Conservation (phyloP, 1,140 invertebrate species). For the Lerema accius region DNA sequence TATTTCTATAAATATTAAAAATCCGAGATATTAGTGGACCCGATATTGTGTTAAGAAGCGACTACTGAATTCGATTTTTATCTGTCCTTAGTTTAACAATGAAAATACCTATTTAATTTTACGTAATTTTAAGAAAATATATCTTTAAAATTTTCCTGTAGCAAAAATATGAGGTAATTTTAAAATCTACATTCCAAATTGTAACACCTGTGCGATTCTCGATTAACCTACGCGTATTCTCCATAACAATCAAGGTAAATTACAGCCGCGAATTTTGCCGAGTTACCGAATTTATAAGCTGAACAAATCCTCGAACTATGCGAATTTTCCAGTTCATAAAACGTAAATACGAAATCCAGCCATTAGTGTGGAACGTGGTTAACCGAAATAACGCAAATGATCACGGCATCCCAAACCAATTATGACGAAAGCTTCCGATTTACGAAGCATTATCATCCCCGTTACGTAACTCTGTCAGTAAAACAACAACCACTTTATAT, state of each 20-base stretch:
- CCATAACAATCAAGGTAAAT: neutral
- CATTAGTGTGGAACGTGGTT: constrained; percentile 8
- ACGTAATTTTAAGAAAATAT: too few species aligned
- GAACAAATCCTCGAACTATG: neutral
- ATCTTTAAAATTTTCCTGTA: too few species aligned
- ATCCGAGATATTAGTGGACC: too few species aligned
- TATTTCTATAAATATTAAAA: too few species aligned
- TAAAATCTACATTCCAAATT: too few species aligned
- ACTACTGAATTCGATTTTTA: too few species aligned
- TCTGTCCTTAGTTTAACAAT: too few species aligned
- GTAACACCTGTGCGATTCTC: too few species aligned
- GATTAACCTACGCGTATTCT: too few species aligned
- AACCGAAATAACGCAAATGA: constrained; percentile 19
- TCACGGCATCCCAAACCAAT: constrained; percentile 24
- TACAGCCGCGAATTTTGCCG: neutral
- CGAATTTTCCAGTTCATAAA: constrained; percentile 12
- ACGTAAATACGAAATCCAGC: constrained; percentile 20
- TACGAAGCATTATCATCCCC: constrained; percentile 11
- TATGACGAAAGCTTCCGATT: constrained; percentile 14
- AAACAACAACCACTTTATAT: constrained; percentile 1
- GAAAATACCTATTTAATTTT: too few species aligned
- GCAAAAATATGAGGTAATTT: too few species aligned
- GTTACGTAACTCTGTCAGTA: neutral
- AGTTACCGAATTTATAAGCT: neutral
- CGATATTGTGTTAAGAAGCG: too few species aligned